Percentiles rank a stretch among this genome's conserved stretches.
phyloP scores from a whole-genome alignment of 2,113 vertebrate species.

The Australoheros scitulus region DNA sequence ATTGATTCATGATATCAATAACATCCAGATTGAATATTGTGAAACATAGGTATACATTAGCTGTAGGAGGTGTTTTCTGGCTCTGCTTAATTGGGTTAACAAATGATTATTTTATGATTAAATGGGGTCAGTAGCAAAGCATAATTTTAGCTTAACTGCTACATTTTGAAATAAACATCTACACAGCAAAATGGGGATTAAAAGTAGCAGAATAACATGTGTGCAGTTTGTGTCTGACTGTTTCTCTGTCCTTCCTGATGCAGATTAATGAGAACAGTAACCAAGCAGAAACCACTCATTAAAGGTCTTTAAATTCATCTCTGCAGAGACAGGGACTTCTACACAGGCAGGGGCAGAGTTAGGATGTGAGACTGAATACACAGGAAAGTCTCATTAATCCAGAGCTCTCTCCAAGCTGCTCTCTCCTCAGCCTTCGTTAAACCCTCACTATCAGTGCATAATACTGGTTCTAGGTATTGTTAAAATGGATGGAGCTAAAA shows the following conservation, averaged over 20 bases:
- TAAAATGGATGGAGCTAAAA: neutral
- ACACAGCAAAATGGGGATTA: too few species aligned
- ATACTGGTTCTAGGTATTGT: neutral
- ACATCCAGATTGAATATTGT: too few species aligned
- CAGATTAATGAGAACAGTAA: neutral
- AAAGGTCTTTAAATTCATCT: slow-evolving; percentile 20
- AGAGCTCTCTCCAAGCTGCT: slow-evolving; percentile 17
- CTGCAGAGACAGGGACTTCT: slow-evolving; percentile 5
- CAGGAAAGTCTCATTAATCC: slow-evolving; percentile 45
- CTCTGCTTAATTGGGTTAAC: too few species aligned
- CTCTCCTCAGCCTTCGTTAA: slow-evolving; percentile 6
- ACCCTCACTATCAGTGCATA: neutral
- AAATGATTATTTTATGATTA: too few species aligned
- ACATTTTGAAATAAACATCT: too few species aligned
- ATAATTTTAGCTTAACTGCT: too few species aligned
- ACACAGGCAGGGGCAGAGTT: slow-evolving; percentile 13
- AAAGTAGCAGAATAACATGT: too few species aligned
- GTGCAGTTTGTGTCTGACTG: neutral
- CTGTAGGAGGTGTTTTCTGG: too few species aligned
- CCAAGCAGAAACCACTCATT: neutral
- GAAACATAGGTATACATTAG: too few species aligned
- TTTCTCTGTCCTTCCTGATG: neutral
- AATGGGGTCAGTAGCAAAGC: too few species aligned
- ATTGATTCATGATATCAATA: too few species aligned
- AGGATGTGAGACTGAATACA: slow-evolving; percentile 34